A percentile compares a stretch with the other conserved stretches of the same genome.
These are phyloP conservation scores for Argyrosomus japonicus DNA, from an alignment of 2,113 vertebrate genomes.

Conservation along the genomic window DNA sequence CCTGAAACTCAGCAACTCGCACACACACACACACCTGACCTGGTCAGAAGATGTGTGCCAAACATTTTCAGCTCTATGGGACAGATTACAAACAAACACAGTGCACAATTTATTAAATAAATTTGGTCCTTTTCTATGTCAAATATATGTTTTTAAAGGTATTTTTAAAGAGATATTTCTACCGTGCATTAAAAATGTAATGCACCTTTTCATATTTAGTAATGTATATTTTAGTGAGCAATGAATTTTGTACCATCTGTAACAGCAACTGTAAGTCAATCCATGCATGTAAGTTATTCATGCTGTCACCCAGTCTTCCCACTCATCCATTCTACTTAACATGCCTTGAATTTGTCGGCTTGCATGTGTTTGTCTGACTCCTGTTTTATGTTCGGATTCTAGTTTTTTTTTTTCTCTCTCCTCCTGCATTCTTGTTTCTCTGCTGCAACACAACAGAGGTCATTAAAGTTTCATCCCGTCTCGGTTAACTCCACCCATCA, in stretches of 20 bases:
- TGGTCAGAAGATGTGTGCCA: background rate
- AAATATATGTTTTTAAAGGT: background rate
- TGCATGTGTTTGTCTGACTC: slow-evolving; percentile 50
- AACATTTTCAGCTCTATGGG: background rate
- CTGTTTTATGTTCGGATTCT: slow-evolving; percentile 30
- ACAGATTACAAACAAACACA: background rate
- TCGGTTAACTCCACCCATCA: slow-evolving; percentile 35
- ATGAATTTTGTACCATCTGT: slow-evolving; percentile 64
- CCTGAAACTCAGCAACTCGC: background rate
- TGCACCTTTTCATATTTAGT: slow-evolving; percentile 36
- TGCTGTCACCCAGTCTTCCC: slow-evolving; percentile 69
- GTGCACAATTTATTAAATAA: background rate
- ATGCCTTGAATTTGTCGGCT: slow-evolving; percentile 49
- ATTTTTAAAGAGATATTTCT: background rate
- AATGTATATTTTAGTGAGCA: slow-evolving; percentile 46
- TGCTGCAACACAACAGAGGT: slow-evolving; percentile 20
- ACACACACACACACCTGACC: slow-evolving; percentile 21
- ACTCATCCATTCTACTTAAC: slow-evolving; percentile 66
- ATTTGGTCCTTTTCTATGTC: background rate
- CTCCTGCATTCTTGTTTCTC: slow-evolving; percentile 20
- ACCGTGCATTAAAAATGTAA: slow-evolving; percentile 29
- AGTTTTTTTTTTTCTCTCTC: background rate
- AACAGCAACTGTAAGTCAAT: slow-evolving; percentile 67
- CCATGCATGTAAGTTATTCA: slow-evolving; percentile 79
- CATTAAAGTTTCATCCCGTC: slow-evolving; percentile 45